Evolutionary conservation across 2,888 invertebrate species (phyloP), one percentile per base, ranked within the genome.

Genomic region (Ernsta delagoae): DNA sequence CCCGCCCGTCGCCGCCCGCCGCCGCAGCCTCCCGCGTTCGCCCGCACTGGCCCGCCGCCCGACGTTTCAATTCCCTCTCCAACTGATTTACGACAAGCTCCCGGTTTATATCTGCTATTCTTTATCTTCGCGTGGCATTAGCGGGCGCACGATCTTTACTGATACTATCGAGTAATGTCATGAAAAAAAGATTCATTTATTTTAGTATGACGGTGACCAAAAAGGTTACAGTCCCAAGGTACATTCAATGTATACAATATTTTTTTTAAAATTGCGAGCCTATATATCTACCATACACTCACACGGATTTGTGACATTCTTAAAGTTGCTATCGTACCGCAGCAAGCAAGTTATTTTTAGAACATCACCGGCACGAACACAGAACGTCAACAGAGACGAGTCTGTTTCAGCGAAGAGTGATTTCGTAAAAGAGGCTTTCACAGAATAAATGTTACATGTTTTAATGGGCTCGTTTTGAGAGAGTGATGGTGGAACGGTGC

Each of bases 1-100:
- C 73, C 74, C 75, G 72, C 79, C 71, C 77, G 70, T 73, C 78
- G 76, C 74, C 72, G 76, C 74, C 77, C 74, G 76, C 71, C 71
- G 69, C 71, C 78, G 74, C 50, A 45, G 66, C 75, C 74, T 72
- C 72, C 76, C 76, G 76, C 78, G 78, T 78, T n/a, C 73, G 57
- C 64, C 57, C 57, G 60, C 62, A 31, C 53, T 31, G 39, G 34
- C 54, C 75, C 79, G 77, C 75, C 78, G 80, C 75, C 78, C 82
- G 80, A 87, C 85, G 81, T 86, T 88, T 88, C 88, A 86, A 87
- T 89, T 85, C 88, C 81, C 83, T 82, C 80, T 82, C 83, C 84
- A 79, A 82, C 88, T 89, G 88, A 89, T 90, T 90, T 89, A 87
- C 86, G 86, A 77, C 75, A 78, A 77, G 66, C 60, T 76, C 75